These are phyloP conservation scores for Formica exsecta DNA, from an alignment of 1,140 invertebrate genomes.

Conservation along the genomic window DNA sequence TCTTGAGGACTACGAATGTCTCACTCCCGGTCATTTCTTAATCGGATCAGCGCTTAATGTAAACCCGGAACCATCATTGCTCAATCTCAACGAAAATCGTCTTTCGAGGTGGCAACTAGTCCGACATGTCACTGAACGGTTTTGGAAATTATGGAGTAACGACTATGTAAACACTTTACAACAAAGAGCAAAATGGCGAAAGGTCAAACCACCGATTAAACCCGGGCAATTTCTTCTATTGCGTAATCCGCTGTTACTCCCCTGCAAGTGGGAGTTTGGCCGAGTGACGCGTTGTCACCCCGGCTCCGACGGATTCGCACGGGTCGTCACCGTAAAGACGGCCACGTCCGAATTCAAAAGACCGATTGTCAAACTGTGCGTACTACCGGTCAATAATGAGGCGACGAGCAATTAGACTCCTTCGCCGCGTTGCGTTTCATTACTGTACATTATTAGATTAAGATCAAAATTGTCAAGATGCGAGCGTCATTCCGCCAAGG, in stretches of 20 bases:
- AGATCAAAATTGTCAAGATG: no score
- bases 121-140: conserved; percentile 11
- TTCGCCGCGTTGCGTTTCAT: no score
- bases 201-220: no score
- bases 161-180: background rate
- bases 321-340: conserved; percentile 37
- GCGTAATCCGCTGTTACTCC: no score
- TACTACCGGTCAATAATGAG: background rate
- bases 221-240: no score
- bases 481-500: no score
- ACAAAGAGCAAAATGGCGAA: no score
- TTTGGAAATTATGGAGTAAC: conserved; percentile 43
- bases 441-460: no score
- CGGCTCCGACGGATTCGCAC: background rate
- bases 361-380: conserved; percentile 19
- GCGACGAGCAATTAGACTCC: background rate
- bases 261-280: background rate
- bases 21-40: conserved; percentile 69
- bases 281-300: no score
- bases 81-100: background rate
- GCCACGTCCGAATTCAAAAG: background rate
- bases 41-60: conserved; percentile 88
- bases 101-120: conserved; percentile 44
- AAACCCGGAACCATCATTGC: conserved; percentile 73
- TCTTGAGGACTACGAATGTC: conserved; percentile 48